phyloP scores from a whole-genome alignment of 2,888 invertebrate species.

The Drosophila pseudotalamancana region DNA sequence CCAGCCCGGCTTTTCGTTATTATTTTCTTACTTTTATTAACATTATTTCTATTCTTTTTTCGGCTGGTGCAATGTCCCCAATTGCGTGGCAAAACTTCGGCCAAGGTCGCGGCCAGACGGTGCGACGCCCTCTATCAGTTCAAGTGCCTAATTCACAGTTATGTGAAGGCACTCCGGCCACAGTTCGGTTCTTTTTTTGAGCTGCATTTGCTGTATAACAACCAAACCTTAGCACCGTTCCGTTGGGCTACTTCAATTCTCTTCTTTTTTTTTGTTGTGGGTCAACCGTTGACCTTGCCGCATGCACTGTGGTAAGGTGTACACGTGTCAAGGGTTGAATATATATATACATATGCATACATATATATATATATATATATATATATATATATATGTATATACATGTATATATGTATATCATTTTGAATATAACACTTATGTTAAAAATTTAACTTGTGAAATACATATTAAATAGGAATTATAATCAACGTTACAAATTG shows the following conservation, averaged over 20 bases:
- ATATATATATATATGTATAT: too few relatives aligned
- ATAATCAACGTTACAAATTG: too few relatives aligned
- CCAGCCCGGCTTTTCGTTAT: neutral
- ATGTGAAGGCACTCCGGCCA: slow-evolving; percentile 1
- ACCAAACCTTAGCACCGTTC: slow-evolving; percentile 13
- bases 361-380: too few relatives aligned
- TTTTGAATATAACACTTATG: too few relatives aligned
- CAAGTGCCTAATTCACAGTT: slow-evolving; percentile 51
- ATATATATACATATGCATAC: too few relatives aligned
- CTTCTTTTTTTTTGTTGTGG: slow-evolving; percentile 15
- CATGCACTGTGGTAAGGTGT: slow-evolving; percentile 29
- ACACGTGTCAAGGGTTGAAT: neutral
- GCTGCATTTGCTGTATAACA: slow-evolving; percentile 2
- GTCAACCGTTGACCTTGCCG: slow-evolving; percentile 65
- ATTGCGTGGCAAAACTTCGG: slow-evolving; percentile 19
- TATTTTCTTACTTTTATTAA: slow-evolving; percentile 1
- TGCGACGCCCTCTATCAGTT: slow-evolving; percentile 47
- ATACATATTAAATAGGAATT: too few relatives aligned
- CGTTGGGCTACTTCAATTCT: slow-evolving; percentile 2
- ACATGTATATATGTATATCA: neutral
- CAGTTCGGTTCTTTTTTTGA: too few relatives aligned
- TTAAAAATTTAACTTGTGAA: too few relatives aligned
- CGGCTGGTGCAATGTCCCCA: slow-evolving; percentile 41
- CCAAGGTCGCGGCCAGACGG: slow-evolving; percentile 54
- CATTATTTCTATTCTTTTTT: slow-evolving; percentile 8